Evolutionary conservation across 2,888 invertebrate genomes (phyloP), one percentile per base, ranked within the genome.

Genomic region (Idaea aversata): DNA sequence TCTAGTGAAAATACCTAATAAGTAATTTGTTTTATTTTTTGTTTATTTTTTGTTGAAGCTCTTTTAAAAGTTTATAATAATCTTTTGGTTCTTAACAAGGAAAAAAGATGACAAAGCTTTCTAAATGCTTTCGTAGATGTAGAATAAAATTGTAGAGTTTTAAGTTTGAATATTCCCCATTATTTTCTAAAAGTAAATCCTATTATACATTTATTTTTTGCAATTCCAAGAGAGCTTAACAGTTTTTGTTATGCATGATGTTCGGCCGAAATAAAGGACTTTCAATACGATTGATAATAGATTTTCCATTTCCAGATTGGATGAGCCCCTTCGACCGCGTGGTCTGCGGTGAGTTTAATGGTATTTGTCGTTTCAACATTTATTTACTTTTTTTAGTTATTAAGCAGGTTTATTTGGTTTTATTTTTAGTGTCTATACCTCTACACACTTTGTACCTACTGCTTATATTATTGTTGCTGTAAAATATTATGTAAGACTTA

Each of bases 261-360:
- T 74, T 80, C 79, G 85, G 81, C 87, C 87, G 77, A 82, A 86
- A 83, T 83, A 85, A 82, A 81, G 90, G 88, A 88, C 88, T 88
- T 88, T 88, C 93, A 89, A 90, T 92, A 89, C 93, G 88, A 93
- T 93, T 93, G 93, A 93, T 93, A 93, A 93, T 92, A 93, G 93
- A 93, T 93, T 93, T 91, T 93, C 93, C 90, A 93, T 94, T 96
- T 96, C 89, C 96, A 97, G 97, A 97, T 95, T 97, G 97, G 97
- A 97, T 97, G 97, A 97, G 96, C 94, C 97, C 97, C 87, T 97
- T 97, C 94, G 97, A 97, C 94, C 95, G 97, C 93, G 97, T 97
- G 94, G 97, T 97, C 93, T 97, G 97, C 95, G 97, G 97, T 96
- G 96, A 97, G 96, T 97, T 96, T 90, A 95, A 95, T 95, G 96